A percentile compares a stretch with the other conserved stretches of the same genome.
Evolutionary conservation across 2,113 vertebrate genomes (phyloP).

Genomic region (Onychostoma macrolepis): DNA sequence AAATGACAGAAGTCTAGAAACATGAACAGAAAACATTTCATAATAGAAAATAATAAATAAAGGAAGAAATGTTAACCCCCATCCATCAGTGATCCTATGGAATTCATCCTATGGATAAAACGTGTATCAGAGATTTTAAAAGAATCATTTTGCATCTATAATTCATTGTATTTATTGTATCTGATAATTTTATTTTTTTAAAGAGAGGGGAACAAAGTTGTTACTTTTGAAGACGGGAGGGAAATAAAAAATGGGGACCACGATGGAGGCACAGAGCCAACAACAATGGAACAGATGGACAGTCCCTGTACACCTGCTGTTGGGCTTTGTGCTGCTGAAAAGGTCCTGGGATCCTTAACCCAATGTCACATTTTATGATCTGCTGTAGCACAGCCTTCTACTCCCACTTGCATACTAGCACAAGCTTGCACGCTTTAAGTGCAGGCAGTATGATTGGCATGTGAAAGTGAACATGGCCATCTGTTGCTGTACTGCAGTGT

Average conservation of each 20-base stretch:
- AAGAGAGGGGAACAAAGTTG: slow-evolving; percentile 42
- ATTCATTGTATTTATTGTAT: not conserved
- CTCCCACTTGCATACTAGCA: slow-evolving; percentile 6
- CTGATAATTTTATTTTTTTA: not conserved
- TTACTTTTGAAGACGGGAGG: slow-evolving; percentile 29
- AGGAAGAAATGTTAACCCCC: not conserved
- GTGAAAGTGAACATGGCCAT: slow-evolving; percentile 42
- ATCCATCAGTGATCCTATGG: not conserved
- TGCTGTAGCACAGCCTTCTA: slow-evolving; percentile 32
- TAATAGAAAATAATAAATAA: not conserved
- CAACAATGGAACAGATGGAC: slow-evolving; percentile 74
- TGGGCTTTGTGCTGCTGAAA: slow-evolving; percentile 57
- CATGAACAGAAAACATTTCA: not conserved
- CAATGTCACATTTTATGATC: slow-evolving; percentile 49
- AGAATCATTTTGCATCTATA: not conserved
- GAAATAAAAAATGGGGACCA: slow-evolving; percentile 39
- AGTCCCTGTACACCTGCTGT: slow-evolving; percentile 66
- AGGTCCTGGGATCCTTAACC: slow-evolving; percentile 59
- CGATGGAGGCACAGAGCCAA: slow-evolving; percentile 23
- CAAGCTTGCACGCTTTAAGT: slow-evolving; percentile 20
- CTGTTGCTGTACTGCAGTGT: slow-evolving; percentile 39
- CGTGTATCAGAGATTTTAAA: not conserved
- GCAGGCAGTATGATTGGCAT: slow-evolving; percentile 50
- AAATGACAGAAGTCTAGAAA: not conserved
- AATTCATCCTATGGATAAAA: too few relatives aligned